These are phyloP conservation scores for Harpalus rufipes DNA, from an alignment of 2,888 invertebrate genomes.

Conservation along the genomic window DNA sequence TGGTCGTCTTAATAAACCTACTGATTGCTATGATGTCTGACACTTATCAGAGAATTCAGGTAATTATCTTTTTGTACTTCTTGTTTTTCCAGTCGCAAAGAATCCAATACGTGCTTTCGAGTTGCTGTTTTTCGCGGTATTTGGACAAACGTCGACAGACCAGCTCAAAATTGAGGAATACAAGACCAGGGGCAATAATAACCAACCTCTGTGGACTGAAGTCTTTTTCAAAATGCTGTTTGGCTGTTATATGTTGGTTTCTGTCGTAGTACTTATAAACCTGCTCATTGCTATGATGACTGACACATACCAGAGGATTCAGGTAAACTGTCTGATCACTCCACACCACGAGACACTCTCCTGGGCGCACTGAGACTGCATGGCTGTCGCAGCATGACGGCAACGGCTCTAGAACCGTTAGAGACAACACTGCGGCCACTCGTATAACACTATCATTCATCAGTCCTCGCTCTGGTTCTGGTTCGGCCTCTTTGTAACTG, in stretches of 20 bases:
- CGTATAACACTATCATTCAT: constrained; percentile 21
- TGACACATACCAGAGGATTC: constrained; percentile 99
- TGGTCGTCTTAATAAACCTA: constrained; percentile 98
- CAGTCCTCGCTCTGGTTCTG: constrained; percentile 16
- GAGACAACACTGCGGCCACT: constrained; percentile 31
- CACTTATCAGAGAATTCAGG: constrained; percentile 99
- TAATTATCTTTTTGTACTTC: constrained; percentile 80
- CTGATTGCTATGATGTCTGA: constrained; percentile 99
- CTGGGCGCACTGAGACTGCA: constrained; percentile 47
- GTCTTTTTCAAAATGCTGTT: constrained; percentile 92
- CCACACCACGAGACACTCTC: constrained; percentile 51
- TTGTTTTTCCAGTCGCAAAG: constrained; percentile 91
- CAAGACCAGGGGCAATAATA: constrained; percentile 77
- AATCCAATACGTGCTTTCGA: constrained; percentile 96
- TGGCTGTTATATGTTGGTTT: constrained; percentile 98
- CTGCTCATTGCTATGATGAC: constrained; percentile 99
- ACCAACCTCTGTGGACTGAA: constrained; percentile 90
- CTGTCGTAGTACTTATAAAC: constrained; percentile 99
- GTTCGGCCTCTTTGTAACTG: constrained; percentile 9
- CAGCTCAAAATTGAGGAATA: constrained; percentile 85
- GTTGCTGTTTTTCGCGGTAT: constrained; percentile 98
- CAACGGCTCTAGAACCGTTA: constrained; percentile 39
- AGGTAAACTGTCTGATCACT: constrained; percentile 82
- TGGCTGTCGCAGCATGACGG: constrained; percentile 46
- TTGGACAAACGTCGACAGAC: constrained; percentile 94